Percentiles rank a stretch among this genome's conserved stretches.
phyloP scores from a whole-genome alignment of 2,888 invertebrate genomes.

The Rhimphoctona megacephalus region DNA sequence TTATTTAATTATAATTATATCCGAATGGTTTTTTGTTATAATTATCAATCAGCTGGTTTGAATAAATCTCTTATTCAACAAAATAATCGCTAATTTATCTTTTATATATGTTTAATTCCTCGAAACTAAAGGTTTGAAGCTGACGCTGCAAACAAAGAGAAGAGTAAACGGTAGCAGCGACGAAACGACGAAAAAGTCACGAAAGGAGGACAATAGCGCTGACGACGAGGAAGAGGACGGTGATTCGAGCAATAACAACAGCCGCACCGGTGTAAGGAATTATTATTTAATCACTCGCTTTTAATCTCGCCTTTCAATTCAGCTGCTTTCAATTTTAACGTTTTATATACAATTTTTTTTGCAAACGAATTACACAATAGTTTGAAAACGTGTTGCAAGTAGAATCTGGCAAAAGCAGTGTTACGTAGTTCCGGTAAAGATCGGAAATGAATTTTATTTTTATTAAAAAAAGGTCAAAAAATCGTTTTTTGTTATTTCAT shows the following conservation, averaged over 20 bases:
- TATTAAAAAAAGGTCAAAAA: neutral
- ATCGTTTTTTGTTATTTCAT: neutral
- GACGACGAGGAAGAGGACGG: conserved; percentile 87
- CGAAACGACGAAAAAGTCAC: conserved; percentile 80
- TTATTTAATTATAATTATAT: neutral
- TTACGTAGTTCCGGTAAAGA: neutral
- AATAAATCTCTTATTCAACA: neutral
- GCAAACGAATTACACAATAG: neutral
- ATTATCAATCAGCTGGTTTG: neutral
- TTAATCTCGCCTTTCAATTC: neutral
- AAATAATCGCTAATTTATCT: conserved; percentile 10
- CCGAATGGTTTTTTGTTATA: neutral
- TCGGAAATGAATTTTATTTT: neutral
- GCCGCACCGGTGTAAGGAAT: conserved; percentile 82
- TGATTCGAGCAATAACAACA: conserved; percentile 86
- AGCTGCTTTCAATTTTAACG: neutral
- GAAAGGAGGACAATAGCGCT: conserved; percentile 84
- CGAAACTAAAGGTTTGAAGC: conserved; percentile 89
- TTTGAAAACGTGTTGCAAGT: neutral
- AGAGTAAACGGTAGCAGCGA: conserved; percentile 80
- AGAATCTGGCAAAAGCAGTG: neutral
- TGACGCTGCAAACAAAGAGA: conserved; percentile 95
- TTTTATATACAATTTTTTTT: neutral
- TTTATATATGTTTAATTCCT: conserved; percentile 19
- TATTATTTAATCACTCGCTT: neutral